These are phyloP conservation scores for Araneus ventricosus DNA, from an alignment of 1,140 invertebrate genomes.

Conservation along the genomic window DNA sequence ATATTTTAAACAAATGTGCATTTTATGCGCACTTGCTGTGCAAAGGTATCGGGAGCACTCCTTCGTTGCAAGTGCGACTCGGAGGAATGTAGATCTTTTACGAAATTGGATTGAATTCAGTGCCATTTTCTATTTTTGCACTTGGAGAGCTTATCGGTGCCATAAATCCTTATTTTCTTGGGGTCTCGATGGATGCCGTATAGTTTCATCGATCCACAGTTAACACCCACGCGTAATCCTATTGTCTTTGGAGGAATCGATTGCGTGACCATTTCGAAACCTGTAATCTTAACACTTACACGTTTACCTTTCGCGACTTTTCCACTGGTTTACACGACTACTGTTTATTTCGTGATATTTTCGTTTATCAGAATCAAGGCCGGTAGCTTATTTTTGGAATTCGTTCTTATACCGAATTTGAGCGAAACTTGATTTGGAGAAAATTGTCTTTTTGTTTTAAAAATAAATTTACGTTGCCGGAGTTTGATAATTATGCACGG, in stretches of 20 bases:
- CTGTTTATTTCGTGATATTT: no score
- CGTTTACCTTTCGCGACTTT: background rate
- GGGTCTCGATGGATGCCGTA: slow-evolving; percentile 20
- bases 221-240: slow-evolving; percentile 46
- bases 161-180: slow-evolving; percentile 19
- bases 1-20: no score
- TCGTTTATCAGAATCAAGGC: no score
- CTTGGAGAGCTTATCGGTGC: background rate
- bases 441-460: no score
- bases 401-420: no score
- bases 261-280: slow-evolving; percentile 17
- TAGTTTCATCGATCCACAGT: slow-evolving; percentile 43
- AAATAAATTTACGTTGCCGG: no score
- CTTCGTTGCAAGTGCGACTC: background rate
- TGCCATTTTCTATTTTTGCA: background rate
- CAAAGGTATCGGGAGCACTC: background rate
- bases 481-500: no score
- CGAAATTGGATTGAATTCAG: slow-evolving; percentile 3
- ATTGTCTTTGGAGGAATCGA: slow-evolving; percentile 33
- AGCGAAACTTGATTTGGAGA: no score
- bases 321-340: background rate
- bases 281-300: slow-evolving; percentile 17
- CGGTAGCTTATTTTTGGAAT: no score
- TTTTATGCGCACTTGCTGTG: no score
- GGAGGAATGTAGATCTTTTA: background rate